Conservation (phyloP, 2,888 invertebrate species). For the Amblyteles armatorius region DNA sequence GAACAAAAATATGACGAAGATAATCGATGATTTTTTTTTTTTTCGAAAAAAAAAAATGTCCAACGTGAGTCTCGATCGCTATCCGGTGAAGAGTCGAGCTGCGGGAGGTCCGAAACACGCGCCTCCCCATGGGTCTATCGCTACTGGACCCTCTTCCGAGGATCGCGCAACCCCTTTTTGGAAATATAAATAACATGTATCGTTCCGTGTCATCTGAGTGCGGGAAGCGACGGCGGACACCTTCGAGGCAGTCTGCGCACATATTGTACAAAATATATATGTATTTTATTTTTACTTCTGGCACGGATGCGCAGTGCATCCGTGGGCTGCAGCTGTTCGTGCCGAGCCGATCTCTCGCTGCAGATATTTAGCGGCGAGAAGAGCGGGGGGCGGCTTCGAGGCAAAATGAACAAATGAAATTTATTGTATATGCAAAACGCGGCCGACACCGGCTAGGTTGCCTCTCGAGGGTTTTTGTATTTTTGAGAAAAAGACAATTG, state of each 20-base stretch:
- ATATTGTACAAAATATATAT: conserved; percentile 12
- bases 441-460: neutral
- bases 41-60: neutral
- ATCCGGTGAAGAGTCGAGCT: neutral
- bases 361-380: conserved; percentile 42
- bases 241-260: conserved; percentile 41
- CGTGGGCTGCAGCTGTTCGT: conserved; percentile 53
- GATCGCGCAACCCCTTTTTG: conserved; percentile 77
- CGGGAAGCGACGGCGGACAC: conserved; percentile 35
- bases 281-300: conserved; percentile 4
- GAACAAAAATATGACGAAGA: too few species aligned
- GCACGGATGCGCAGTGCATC: neutral
- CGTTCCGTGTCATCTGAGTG: conserved; percentile 74
- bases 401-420: neutral
- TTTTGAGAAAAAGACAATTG: conserved; percentile 18
- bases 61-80: neutral
- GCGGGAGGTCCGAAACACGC: conserved; percentile 39
- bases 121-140: neutral
- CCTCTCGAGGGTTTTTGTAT: neutral
- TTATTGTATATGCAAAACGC: neutral
- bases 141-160: neutral
- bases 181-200: conserved; percentile 79
- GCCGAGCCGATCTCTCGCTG: conserved; percentile 17
- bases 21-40: too few species aligned
- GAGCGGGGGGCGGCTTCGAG: neutral